Evolutionary conservation across 2,113 vertebrate genomes (phyloP).

Genomic region (Scomber scombrus): DNA sequence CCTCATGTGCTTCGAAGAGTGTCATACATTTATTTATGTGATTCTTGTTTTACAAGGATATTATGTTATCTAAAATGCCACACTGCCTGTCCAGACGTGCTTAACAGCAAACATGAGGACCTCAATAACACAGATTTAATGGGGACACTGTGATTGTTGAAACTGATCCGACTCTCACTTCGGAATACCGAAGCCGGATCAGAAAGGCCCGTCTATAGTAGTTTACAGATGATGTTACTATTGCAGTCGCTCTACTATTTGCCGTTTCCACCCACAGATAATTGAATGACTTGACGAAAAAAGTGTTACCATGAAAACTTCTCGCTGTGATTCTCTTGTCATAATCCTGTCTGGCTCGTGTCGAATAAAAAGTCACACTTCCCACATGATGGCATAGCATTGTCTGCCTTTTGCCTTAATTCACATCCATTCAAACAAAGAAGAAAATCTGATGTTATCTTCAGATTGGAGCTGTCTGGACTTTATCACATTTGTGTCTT

Average conservation of each 20-base stretch:
- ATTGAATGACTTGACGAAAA: conserved; percentile 52
- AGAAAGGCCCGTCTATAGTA: conserved; percentile 1
- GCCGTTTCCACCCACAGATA: conserved; percentile 48
- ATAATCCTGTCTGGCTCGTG: conserved; percentile 57
- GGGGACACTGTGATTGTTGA: not conserved
- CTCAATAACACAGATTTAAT: conserved; percentile 25
- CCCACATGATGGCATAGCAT: conserved; percentile 31
- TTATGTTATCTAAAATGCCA: conserved; percentile 47
- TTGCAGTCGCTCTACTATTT: conserved; percentile 34
- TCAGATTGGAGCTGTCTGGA: conserved; percentile 15
- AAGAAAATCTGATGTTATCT: conserved; percentile 7
- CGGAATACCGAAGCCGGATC: conserved; percentile 19
- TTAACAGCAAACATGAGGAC: conserved; percentile 21
- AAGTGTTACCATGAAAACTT: conserved; percentile 54
- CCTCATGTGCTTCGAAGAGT: conserved; percentile 55
- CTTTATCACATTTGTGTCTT: conserved; percentile 34
- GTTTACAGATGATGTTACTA: conserved; percentile 8
- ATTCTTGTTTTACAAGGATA: conserved; percentile 69
- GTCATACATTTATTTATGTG: conserved; percentile 75
- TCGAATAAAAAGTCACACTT: conserved; percentile 49
- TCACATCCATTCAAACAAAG: conserved; percentile 16
- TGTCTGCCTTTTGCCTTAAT: conserved; percentile 31
- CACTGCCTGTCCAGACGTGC: conserved; percentile 45
- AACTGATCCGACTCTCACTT: conserved; percentile 20
- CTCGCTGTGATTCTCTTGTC: conserved; percentile 40